Conservation (phyloP, 2,113 vertebrate genomes). For the Brachypodius melanocephalos region DNA sequence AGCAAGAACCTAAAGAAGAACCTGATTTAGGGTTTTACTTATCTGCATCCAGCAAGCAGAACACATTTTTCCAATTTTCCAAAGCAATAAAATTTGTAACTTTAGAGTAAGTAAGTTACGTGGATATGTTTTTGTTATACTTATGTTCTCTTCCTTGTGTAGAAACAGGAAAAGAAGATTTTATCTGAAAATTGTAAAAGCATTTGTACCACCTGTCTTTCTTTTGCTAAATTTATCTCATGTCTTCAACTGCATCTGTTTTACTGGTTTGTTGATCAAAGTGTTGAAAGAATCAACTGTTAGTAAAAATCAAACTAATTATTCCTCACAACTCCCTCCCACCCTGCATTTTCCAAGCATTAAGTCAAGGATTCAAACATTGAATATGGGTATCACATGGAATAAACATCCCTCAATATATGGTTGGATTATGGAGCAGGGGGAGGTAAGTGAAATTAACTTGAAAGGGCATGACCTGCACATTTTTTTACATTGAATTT, state of each 20-base stretch:
- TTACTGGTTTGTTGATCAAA: not conserved
- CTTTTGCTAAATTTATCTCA: not conserved
- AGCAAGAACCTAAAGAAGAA: not conserved
- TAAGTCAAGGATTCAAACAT: not conserved
- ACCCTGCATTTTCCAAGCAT: not conserved
- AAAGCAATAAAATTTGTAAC: not conserved
- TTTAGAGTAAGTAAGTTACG: not conserved
- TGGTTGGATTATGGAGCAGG: not conserved
- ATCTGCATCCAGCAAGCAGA: not conserved
- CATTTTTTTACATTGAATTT: slow-evolving; percentile 29
- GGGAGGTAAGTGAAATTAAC: slow-evolving; percentile 21
- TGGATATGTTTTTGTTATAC: not conserved
- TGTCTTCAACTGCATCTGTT: not conserved
- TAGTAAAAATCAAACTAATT: not conserved
- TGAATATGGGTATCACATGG: not conserved
- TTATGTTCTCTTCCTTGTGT: not conserved
- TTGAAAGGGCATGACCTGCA: slow-evolving; percentile 25
- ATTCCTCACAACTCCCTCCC: not conserved
- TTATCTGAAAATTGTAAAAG: not conserved
- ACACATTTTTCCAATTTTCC: not conserved
- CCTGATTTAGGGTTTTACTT: not conserved
- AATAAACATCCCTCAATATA: not conserved
- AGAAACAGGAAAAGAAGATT: not conserved
- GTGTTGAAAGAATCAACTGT: not conserved
- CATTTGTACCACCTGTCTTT: not conserved